phyloP scores from a whole-genome alignment of 2,113 vertebrate genomes.

The Crotalus tigris region DNA sequence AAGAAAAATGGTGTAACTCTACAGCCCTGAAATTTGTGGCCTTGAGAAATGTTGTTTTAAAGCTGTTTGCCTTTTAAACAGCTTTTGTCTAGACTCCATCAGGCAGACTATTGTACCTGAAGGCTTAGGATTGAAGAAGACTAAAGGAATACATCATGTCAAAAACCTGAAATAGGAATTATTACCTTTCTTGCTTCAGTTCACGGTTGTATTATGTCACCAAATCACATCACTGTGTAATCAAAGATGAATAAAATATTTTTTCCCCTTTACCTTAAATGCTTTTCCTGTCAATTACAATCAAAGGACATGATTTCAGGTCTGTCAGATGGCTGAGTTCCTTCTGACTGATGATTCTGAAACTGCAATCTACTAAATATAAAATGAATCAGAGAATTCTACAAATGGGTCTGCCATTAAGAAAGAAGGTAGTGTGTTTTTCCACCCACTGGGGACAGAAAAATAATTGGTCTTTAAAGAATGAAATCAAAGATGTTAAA shows the following conservation, averaged over 20 bases:
- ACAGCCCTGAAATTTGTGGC: slow-evolving; percentile 55
- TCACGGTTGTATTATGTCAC: slow-evolving; percentile 85
- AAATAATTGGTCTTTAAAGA: slow-evolving; percentile 80
- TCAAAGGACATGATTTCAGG: slow-evolving; percentile 86
- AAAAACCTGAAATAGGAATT: slow-evolving; percentile 76
- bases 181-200: slow-evolving; percentile 75
- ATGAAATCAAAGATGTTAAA: slow-evolving; percentile 76
- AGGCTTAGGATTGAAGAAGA: slow-evolving; percentile 67
- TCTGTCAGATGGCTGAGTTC: slow-evolving; percentile 74
- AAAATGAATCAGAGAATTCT: slow-evolving; percentile 80
- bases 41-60: slow-evolving; percentile 69
- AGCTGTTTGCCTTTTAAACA: slow-evolving; percentile 72
- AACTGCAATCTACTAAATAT: slow-evolving; percentile 82
- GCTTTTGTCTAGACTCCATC: slow-evolving; percentile 74
- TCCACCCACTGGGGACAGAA: slow-evolving; percentile 73
- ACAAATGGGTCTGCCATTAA: slow-evolving; percentile 80
- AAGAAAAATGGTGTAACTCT: slow-evolving; percentile 54
- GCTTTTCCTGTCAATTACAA: slow-evolving; percentile 90
- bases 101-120: slow-evolving; percentile 71
- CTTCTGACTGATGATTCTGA: slow-evolving; percentile 79
- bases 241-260: slow-evolving; percentile 86
- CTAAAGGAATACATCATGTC: slow-evolving; percentile 73
- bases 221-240: slow-evolving; percentile 87
- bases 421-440: slow-evolving; percentile 63
- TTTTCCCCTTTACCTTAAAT: slow-evolving; percentile 79